These are phyloP conservation scores for Trematocara unimaculatum DNA, from an alignment of 2,113 vertebrate genomes.

Conservation along the genomic window DNA sequence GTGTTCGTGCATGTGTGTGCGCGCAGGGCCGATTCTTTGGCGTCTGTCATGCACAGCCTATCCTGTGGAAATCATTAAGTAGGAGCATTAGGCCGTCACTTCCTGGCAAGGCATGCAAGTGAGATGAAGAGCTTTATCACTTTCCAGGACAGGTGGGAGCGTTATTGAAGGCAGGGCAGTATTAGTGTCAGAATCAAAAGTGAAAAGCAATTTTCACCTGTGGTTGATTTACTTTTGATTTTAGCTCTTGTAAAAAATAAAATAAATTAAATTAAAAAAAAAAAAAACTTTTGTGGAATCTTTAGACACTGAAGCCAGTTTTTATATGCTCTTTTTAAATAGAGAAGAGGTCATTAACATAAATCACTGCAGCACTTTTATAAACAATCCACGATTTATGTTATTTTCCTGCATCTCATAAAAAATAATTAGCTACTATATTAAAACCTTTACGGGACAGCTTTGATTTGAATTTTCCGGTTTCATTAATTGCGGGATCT, in stretches of 20 bases:
- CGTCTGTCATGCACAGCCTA: slow-evolving; percentile 63
- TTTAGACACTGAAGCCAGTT: not conserved
- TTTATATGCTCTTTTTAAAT: not conserved
- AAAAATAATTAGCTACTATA: not conserved
- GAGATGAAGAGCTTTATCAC: slow-evolving; percentile 63
- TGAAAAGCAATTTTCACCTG: not conserved
- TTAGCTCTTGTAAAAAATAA: not conserved
- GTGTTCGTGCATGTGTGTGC: not conserved
- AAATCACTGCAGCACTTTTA: not conserved
- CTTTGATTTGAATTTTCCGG: slow-evolving; percentile 22
- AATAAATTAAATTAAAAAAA: not conserved
- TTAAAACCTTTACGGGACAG: not conserved
- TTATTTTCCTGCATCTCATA: not conserved
- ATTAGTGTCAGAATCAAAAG: slow-evolving; percentile 27
- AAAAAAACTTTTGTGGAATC: not conserved
- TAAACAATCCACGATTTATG: not conserved
- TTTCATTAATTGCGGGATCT: slow-evolving; percentile 59
- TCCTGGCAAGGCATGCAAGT: slow-evolving; percentile 55
- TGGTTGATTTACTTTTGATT: not conserved
- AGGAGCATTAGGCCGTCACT: slow-evolving; percentile 68
- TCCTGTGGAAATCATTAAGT: slow-evolving; percentile 76
- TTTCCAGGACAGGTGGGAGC: slow-evolving; percentile 52
- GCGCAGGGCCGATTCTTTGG: slow-evolving; percentile 50
- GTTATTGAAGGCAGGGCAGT: slow-evolving; percentile 5
- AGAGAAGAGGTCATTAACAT: not conserved